phyloP scores from a whole-genome alignment of 2,113 vertebrate genomes.

The Aegithalos caudatus region DNA sequence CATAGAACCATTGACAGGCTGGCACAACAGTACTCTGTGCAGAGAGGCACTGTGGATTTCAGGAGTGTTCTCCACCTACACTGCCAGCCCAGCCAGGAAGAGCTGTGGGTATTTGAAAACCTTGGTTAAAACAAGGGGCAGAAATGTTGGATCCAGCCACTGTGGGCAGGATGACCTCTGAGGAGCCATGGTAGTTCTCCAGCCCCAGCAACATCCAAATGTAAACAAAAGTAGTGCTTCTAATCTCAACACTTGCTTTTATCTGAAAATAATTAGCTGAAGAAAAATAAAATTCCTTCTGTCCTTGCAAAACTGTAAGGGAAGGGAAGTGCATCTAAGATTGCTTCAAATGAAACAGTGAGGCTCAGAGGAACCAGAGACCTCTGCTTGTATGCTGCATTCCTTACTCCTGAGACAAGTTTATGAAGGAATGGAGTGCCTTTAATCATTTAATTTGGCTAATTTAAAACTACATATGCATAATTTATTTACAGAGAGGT shows the following conservation, averaged over 20 bases:
- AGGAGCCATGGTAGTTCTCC: background rate
- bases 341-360: conserved; percentile 6
- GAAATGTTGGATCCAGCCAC: background rate
- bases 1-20: background rate
- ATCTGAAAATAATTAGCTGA: conserved; percentile 26
- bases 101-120: background rate
- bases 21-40: accelerated
- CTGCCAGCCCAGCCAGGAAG: background rate
- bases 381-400: conserved; percentile 5
- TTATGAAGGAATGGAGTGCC: conserved; percentile 84
- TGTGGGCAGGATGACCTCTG: background rate
- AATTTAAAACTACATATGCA: conserved; percentile 80
- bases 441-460: conserved; percentile 88
- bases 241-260: background rate
- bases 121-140: background rate
- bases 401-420: conserved; percentile 74
- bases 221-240: background rate
- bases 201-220: background rate
- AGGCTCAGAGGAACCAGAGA: conserved; percentile 38
- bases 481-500: conserved; percentile 82
- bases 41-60: background rate
- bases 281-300: conserved; percentile 9
- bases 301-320: background rate
- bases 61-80: background rate
- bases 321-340: conserved; percentile 2